A percentile compares a stretch with the other conserved stretches of the same genome.
These are phyloP conservation scores for Parazoanthus swiftii DNA, from an alignment of 92 coral and sea anemone species.

Conservation along the genomic window DNA sequence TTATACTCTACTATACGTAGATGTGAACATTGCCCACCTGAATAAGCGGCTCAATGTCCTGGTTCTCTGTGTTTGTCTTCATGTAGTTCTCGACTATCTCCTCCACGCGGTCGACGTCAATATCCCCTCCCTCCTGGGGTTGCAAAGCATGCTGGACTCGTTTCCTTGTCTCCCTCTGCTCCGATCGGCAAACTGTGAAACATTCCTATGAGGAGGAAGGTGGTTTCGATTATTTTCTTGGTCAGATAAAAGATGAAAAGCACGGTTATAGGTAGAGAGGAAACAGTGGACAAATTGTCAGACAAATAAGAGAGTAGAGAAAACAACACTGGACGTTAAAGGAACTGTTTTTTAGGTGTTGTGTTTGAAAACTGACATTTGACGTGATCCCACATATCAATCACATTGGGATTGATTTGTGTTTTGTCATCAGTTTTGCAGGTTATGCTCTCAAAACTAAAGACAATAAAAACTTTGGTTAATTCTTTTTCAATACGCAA, in stretches of 20 bases:
- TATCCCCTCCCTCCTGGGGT: conserved; percentile 50
- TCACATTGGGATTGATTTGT: too few species aligned
- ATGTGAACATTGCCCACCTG: conserved; percentile 19
- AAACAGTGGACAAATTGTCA: not conserved
- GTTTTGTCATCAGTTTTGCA: too few species aligned
- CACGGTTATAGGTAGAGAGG: too few species aligned
- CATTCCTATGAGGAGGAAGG: conserved; percentile 64
- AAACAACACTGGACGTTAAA: too few species aligned
- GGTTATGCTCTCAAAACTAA: too few species aligned
- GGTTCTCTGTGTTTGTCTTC: conserved; percentile 60
- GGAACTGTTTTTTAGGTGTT: too few species aligned
- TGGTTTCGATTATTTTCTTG: not conserved
- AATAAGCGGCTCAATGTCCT: conserved; percentile 16
- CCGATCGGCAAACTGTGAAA: conserved; percentile 71
- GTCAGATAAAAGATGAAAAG: too few species aligned
- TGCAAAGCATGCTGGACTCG: conserved; percentile 79
- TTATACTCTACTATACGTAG: too few species aligned
- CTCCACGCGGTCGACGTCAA: conserved; percentile 50
- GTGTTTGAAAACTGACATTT: too few species aligned
- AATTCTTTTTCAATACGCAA: not conserved
- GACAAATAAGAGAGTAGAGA: too few species aligned
- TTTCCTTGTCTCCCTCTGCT: conserved; percentile 78
- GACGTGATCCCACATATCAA: too few species aligned
- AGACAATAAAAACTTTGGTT: not conserved
- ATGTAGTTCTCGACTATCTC: conserved; percentile 81